Evolutionary conservation across 2,888 invertebrate species (phyloP), one percentile per base, ranked within the genome.

Genomic region (Rotaria macrura): DNA sequence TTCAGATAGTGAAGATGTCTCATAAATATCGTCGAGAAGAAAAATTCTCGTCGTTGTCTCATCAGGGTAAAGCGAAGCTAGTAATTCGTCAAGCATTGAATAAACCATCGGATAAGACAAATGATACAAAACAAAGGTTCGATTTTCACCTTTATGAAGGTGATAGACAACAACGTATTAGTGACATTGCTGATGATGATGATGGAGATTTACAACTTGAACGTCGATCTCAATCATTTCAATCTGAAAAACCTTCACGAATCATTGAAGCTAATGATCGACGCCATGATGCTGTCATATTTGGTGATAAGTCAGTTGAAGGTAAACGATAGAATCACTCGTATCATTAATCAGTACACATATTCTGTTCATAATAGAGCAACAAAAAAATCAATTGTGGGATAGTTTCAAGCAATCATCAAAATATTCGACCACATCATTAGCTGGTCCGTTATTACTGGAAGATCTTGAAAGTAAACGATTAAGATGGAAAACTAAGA

Each of bases 331-430:
- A 65, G 10, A 34, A 34, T 12, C 4, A 17, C 47, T 47, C 10
- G 14, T 47, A n/a, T n/a, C n/a, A n/a, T n/a, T n/a, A n/a, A n/a
- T n/a, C n/a, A n/a, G n/a, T n/a, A n/a, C n/a, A n/a, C n/a, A n/a
- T n/a, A n/a, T n/a, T n/a, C n/a, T n/a, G n/a, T n/a, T n/a, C n/a
- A n/a, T n/a, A n/a, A 65, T 65, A 65, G 65, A 65, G 38, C 65
- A 65, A 65, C 65, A 65, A 34, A 65, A 65, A 20, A 65, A 34
- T 65, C 65, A 65, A 65, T 6, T 34, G 38, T 65, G 65, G 65
- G 34, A 65, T 65, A 65, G 65, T 65, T 65, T 65, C 20, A 65
- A 65, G 38, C 65, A 65, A 65, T 65, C 65, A 65, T 65, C 65
- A 34, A 65, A 65, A 65, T 65, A 65, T 34, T 29, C 65, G 14